Percentiles rank a stretch among this genome's conserved stretches.
phyloP scores from a whole-genome alignment of 1,140 invertebrate species.

The Pseudomyrmex flavicornis region DNA sequence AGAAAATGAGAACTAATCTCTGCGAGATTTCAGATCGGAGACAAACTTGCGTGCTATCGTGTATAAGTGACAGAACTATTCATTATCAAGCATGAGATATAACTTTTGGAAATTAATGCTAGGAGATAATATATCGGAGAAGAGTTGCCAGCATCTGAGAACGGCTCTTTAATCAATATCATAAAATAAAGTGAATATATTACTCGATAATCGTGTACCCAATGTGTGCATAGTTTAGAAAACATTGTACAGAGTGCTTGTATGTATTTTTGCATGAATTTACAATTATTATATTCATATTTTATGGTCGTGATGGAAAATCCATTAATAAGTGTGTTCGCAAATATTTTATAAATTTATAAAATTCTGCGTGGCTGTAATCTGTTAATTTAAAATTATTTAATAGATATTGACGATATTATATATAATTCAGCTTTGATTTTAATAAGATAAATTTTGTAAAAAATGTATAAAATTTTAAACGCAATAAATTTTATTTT shows the following conservation, averaged over 20 bases:
- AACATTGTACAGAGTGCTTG: background rate
- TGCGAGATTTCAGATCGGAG: conserved; percentile 72
- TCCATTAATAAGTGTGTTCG: background rate
- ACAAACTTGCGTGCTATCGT: conserved; percentile 71
- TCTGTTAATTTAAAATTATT: background rate
- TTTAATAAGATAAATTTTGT: background rate
- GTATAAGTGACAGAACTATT: background rate
- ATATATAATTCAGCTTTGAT: background rate
- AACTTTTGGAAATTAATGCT: conserved; percentile 18
- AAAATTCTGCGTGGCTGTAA: background rate
- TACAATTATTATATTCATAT: background rate
- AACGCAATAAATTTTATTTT: too few relatives aligned
- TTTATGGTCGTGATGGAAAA: background rate
- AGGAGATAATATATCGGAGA: background rate
- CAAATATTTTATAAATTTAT: background rate
- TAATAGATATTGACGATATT: background rate
- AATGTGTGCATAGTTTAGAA: too few relatives aligned
- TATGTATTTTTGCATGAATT: background rate
- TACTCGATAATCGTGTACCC: conserved; percentile 15
- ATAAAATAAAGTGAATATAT: background rate
- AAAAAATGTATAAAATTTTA: too few relatives aligned
- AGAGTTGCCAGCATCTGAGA: too few relatives aligned
- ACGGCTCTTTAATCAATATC: background rate
- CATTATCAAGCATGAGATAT: conserved; percentile 25
- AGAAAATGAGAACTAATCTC: conserved; percentile 40